phyloP scores from a whole-genome alignment of 2,113 vertebrate genomes.

The Narcine bancroftii region DNA sequence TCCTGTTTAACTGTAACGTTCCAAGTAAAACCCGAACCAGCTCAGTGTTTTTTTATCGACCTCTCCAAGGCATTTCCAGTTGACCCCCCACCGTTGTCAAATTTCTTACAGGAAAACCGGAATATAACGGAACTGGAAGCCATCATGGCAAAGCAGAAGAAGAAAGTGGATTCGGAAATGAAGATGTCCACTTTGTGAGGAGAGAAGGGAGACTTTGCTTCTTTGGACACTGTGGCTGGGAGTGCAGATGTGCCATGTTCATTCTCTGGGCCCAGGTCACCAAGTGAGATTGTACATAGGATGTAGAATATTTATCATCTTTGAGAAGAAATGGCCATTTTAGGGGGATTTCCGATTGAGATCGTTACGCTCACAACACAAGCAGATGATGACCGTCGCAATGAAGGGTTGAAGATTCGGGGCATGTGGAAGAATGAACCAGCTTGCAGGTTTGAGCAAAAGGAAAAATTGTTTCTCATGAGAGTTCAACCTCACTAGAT shows the following conservation, averaged over 20 bases:
- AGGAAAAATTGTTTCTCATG: not conserved
- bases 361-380: not conserved
- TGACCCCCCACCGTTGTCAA: not conserved
- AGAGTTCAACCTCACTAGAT: not conserved
- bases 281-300: not conserved
- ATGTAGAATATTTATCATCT: not conserved
- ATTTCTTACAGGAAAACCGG: constrained; percentile 50
- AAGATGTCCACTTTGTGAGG: constrained; percentile 41
- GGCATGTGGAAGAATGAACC: too few species aligned
- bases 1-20: too few species aligned
- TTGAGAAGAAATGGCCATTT: constrained; percentile 5
- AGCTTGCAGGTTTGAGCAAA: not conserved
- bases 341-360: not conserved
- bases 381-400: not conserved
- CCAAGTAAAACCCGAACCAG: too few species aligned
- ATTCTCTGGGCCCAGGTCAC: not conserved
- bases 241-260: not conserved
- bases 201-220: not conserved
- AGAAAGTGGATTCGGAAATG: constrained; percentile 66
- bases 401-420: not conserved
- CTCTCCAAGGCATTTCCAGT: not conserved
- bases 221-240: not conserved
- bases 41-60: not conserved
- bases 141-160: constrained; percentile 81
- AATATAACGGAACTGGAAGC: constrained; percentile 65